These are phyloP conservation scores for Ormyrus nitidulus DNA, from an alignment of 2,888 invertebrate genomes.

Conservation along the genomic window DNA sequence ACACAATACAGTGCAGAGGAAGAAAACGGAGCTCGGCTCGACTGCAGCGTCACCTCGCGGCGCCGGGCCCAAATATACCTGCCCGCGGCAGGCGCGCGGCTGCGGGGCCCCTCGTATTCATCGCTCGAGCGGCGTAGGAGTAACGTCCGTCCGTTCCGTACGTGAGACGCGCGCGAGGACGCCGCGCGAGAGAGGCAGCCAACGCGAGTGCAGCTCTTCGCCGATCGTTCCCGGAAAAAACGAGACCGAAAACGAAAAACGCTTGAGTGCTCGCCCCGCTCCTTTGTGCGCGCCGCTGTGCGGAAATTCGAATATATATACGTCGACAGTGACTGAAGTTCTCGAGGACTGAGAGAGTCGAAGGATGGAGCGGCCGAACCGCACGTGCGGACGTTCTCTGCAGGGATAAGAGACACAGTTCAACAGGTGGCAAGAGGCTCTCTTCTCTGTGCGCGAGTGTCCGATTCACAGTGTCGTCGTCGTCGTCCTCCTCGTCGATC, in stretches of 20 bases:
- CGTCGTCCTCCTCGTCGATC: no score
- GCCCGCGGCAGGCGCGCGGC: slow-evolving; percentile 58
- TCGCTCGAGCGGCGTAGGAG: slow-evolving; percentile 72
- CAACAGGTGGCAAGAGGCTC: background rate
- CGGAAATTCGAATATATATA: no score
- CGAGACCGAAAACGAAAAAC: no score
- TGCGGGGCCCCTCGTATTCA: slow-evolving; percentile 68
- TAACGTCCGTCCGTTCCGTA: slow-evolving; percentile 51
- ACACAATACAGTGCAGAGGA: background rate
- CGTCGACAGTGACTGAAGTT: no score
- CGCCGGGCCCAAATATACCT: slow-evolving; percentile 52
- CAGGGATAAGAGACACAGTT: background rate
- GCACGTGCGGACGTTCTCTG: background rate
- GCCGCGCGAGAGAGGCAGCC: slow-evolving; percentile 37
- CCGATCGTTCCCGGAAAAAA: no score
- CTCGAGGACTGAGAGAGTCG: no score
- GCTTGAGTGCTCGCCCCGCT: background rate
- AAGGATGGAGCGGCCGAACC: background rate
- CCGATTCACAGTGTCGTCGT: background rate
- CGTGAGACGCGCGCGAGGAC: no score
- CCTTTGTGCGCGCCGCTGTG: background rate
- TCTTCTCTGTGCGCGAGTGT: slow-evolving; percentile 35
- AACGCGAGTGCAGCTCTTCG: no score
- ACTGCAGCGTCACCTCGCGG: slow-evolving; percentile 18
- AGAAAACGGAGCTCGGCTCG: background rate